Conservation (phyloP, 2,113 vertebrate genomes). For the Tychaedon coryphoeus region DNA sequence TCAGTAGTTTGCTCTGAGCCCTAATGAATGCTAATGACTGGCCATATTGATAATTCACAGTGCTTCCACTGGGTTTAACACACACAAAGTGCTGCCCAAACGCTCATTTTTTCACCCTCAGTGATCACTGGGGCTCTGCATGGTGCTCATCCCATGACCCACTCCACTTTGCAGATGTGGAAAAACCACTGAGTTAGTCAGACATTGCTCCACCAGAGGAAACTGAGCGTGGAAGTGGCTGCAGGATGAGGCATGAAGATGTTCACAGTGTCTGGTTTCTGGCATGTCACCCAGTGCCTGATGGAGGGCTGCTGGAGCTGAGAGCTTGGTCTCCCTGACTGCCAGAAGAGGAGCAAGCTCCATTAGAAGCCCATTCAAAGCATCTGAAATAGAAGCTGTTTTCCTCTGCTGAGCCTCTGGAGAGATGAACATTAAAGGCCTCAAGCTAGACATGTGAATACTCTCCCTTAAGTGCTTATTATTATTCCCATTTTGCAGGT, state of each 20-base stretch:
- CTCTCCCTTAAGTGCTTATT: slow-evolving; percentile 31
- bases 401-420: neutral
- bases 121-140: neutral
- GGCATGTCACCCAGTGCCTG: neutral
- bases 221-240: neutral
- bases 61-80: neutral
- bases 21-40: slow-evolving; percentile 23
- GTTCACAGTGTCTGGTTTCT: neutral
- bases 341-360: neutral
- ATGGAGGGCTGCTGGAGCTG: neutral
- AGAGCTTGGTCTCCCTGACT: neutral
- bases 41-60: slow-evolving; percentile 16
- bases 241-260: neutral
- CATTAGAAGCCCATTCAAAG: neutral
- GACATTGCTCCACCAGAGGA: neutral
- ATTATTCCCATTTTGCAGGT: slow-evolving; percentile 47
- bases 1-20: neutral
- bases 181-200: neutral
- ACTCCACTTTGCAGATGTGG: neutral
- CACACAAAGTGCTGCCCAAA: neutral
- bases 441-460: neutral
- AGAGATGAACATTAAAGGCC: neutral
- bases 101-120: neutral
- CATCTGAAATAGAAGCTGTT: neutral
- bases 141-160: neutral